These are phyloP conservation scores for Catocala fraxini DNA, from an alignment of 2,888 invertebrate species.

Conservation along the genomic window DNA sequence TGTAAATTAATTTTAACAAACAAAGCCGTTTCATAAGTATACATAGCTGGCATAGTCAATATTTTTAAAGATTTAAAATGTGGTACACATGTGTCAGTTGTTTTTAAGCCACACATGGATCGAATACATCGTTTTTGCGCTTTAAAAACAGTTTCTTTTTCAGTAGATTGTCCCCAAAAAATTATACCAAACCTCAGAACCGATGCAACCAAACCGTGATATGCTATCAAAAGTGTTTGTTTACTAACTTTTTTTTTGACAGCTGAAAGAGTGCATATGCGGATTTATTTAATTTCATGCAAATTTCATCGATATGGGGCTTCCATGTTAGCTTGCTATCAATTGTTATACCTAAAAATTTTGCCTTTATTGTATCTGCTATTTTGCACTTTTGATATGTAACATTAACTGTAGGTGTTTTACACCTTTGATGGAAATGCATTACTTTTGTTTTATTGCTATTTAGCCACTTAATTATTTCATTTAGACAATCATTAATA, in stretches of 20 bases:
- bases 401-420: background rate
- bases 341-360: background rate
- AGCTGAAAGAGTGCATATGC: conserved; percentile 7
- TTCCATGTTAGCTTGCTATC: conserved; percentile 1
- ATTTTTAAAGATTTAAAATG: conserved; percentile 5
- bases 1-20: conserved; percentile 4
- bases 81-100: conserved; percentile 1
- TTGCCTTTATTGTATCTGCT: background rate
- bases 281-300: background rate
- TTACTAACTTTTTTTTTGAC: conserved; percentile 7
- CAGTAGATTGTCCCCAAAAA: conserved; percentile 4
- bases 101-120: conserved; percentile 6
- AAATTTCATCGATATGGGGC: background rate
- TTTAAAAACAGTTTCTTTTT: conserved; percentile 1
- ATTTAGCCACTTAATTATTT: background rate
- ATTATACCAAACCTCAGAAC: conserved; percentile 3
- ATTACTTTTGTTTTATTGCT: conserved; percentile 4
- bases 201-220: conserved; percentile 3
- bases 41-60: background rate
- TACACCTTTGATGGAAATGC: background rate
- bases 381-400: background rate
- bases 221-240: conserved; percentile 1
- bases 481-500: conserved; percentile 1
- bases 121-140: conserved; percentile 5
- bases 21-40: conserved; percentile 1